phyloP scores from a whole-genome alignment of 2,113 vertebrate genomes.

The Dasyornis broadbenti region DNA sequence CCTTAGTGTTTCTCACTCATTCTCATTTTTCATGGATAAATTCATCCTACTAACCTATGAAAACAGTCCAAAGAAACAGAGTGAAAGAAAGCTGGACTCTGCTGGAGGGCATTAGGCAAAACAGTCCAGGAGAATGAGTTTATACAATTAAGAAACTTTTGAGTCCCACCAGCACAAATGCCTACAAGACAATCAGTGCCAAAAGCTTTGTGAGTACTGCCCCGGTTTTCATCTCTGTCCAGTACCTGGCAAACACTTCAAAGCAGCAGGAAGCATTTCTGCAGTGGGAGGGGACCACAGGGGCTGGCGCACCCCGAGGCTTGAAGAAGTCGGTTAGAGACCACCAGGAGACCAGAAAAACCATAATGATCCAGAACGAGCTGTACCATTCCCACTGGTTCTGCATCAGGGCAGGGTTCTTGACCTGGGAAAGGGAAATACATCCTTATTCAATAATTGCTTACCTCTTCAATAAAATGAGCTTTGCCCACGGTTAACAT shows the following conservation, averaged over 20 bases:
- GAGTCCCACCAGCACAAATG: background rate
- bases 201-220: background rate
- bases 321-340: background rate
- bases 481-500: background rate
- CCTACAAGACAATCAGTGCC: background rate
- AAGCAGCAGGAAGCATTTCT: background rate
- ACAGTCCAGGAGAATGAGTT: background rate
- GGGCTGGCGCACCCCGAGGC: background rate
- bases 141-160: background rate
- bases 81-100: background rate
- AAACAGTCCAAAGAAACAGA: background rate
- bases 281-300: rapidly evolving
- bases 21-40: background rate
- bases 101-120: background rate
- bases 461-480: background rate
- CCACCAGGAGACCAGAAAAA: background rate
- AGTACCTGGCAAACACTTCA: background rate
- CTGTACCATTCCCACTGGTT: background rate
- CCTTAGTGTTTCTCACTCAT: background rate
- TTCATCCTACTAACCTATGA: background rate
- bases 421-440: background rate
- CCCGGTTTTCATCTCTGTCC: background rate
- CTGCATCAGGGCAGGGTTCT: background rate
- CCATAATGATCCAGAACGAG: rapidly evolving
- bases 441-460: background rate